Percentiles rank a stretch among this genome's conserved stretches.
phyloP scores from a whole-genome alignment of 2,113 vertebrate species.

The Panurus biarmicus region DNA sequence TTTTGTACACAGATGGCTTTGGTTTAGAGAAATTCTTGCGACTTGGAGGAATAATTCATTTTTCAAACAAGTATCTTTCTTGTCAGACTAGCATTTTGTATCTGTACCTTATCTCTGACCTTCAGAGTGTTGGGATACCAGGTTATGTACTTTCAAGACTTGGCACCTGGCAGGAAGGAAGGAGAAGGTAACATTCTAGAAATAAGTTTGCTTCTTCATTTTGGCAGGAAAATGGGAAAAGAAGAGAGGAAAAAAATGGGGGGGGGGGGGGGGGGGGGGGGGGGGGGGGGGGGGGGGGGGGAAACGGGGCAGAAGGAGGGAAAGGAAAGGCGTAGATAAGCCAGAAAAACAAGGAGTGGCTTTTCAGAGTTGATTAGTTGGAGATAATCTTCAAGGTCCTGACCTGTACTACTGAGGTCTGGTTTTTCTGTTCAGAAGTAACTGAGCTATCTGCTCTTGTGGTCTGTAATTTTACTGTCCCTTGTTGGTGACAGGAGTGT shows the following conservation, averaged over 20 bases:
- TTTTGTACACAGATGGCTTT: not conserved
- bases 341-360: conserved; percentile 13
- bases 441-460: not conserved
- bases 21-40: not conserved
- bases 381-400: not conserved
- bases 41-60: not conserved
- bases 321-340: not conserved
- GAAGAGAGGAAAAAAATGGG: not conserved
- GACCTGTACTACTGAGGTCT: not conserved
- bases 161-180: not conserved
- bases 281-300: no score
- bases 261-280: no score
- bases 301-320: not conserved
- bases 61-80: not conserved
- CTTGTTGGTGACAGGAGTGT: not conserved
- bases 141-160: not conserved
- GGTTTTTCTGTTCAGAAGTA: not conserved
- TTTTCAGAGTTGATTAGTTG: not conserved
- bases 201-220: not conserved
- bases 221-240: not conserved
- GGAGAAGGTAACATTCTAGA: not conserved
- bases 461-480: not conserved
- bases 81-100: not conserved
- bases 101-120: not conserved
- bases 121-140: not conserved